phyloP scores from a whole-genome alignment of 2,113 vertebrate species.

The Haemorhous mexicanus region DNA sequence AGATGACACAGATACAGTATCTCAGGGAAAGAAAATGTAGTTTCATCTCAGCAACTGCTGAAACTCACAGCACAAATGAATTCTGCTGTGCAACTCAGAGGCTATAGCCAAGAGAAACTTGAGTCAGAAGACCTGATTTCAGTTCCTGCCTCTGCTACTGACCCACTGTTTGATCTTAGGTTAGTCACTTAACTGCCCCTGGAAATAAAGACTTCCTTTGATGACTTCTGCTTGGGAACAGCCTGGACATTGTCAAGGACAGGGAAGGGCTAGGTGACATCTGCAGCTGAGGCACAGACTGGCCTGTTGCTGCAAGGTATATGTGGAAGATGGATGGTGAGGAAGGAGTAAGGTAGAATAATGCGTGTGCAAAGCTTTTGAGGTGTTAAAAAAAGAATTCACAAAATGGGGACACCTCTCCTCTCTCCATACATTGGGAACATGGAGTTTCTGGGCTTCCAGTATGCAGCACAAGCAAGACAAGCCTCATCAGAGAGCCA shows the following conservation, averaged over 20 bases:
- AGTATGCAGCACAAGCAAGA: neutral
- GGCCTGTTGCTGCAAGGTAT: neutral
- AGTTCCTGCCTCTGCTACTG: slow-evolving; percentile 1
- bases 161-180: slow-evolving; percentile 28
- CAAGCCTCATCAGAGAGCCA: neutral
- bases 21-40: neutral
- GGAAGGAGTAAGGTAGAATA: neutral
- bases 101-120: slow-evolving; percentile 29
- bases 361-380: neutral
- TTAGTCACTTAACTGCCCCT: slow-evolving; percentile 31
- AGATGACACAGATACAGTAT: neutral
- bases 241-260: neutral
- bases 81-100: neutral
- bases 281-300: neutral
- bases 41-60: neutral
- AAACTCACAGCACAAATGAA: neutral
- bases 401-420: neutral
- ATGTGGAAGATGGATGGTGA: neutral
- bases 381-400: neutral
- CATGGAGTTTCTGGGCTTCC: neutral
- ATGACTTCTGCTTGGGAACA: slow-evolving; percentile 26
- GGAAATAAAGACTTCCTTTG: slow-evolving; percentile 12
- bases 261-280: neutral
- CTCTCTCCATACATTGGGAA: neutral
- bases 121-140: slow-evolving; percentile 52